Evolutionary conservation across 2,113 vertebrate species (phyloP), one percentile per base, ranked within the genome.

Genomic region (Corydoras sp.): DNA sequence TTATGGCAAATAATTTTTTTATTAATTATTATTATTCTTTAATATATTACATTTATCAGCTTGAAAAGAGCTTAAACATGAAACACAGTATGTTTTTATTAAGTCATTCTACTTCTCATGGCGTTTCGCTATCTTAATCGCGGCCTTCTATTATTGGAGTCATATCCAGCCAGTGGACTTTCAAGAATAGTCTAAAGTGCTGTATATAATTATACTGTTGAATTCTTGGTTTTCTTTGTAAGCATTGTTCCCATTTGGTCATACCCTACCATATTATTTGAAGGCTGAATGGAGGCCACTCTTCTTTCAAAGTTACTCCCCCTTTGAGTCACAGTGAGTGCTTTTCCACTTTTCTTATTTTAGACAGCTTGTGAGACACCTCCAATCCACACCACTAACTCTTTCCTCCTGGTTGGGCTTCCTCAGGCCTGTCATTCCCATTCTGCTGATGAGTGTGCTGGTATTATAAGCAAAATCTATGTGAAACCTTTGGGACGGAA

Each of bases 381-480:
- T 73, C 14, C 0, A 18, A 35, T 29, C 43, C 31, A 18, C 30
- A 50, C 30, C 4, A 18, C 58, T 14, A 51, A 70, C 9, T 54
- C 8, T 75, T 67, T 77, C 71, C 30, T 30, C 59, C 54, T 62
- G 58, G 11, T 82, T 73, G 73, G 73, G 76, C 79, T 66, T 77
- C 77, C 71, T 75, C 49, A 65, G 58, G 59, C 50, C 53, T 72
- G 69, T 69, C 51, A 2, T 62, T 78, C 68, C 13, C 10, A 30
- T 35, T 31, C 68, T 64, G 54, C 71, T 43, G 60, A 48, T 62
- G 63, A 68, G 61, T 15, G 43, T 55, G 83, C 81, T 81, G 85
- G 69, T 69, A 31, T 84, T 87, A 81, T 81, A 69, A 59, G 54
- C 15, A 2, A 74, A 82, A 75, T 64, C 30, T 73, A 65, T 69